Conservation (phyloP, 2,113 vertebrate genomes). For the Hydrolagus affinis region DNA sequence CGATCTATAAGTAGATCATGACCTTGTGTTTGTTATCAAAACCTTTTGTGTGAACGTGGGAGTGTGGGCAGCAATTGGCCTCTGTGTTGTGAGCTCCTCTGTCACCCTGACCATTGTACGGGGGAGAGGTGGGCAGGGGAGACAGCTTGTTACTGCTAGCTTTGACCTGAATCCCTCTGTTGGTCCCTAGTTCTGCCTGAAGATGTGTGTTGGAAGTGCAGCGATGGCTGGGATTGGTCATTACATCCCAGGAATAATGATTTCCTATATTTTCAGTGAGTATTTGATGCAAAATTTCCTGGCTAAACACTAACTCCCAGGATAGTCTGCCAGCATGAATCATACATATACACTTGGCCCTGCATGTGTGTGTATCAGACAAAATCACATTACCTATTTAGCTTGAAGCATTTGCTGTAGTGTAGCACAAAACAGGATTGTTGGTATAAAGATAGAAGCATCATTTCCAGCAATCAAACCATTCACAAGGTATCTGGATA, state of each 20-base stretch:
- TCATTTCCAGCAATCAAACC: no score
- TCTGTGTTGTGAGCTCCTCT: not conserved
- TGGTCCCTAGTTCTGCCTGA: conserved; percentile 74
- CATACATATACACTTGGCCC: not conserved
- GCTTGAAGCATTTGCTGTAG: not conserved
- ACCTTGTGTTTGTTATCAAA: no score
- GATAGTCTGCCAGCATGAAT: conserved; percentile 18
- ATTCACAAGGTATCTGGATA: no score
- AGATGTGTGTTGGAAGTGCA: conserved; percentile 79
- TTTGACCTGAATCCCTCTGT: no score
- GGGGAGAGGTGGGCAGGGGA: no score
- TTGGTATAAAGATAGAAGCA: no score
- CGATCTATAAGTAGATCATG: no score
- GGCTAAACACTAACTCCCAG: no score
- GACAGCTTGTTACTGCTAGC: no score
- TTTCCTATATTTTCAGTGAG: conserved; percentile 95
- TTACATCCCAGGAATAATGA: conserved; percentile 97
- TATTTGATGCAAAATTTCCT: conserved; percentile 34
- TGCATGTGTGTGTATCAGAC: not conserved
- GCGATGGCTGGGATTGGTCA: conserved; percentile 77
- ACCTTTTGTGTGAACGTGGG: no score
- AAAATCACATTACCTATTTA: not conserved
- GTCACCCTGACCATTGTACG: no score
- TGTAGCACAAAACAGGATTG: not conserved
- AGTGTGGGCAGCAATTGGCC: not conserved